phyloP scores from a whole-genome alignment of 2,113 vertebrate genomes.

The Brachirus orientalis region DNA sequence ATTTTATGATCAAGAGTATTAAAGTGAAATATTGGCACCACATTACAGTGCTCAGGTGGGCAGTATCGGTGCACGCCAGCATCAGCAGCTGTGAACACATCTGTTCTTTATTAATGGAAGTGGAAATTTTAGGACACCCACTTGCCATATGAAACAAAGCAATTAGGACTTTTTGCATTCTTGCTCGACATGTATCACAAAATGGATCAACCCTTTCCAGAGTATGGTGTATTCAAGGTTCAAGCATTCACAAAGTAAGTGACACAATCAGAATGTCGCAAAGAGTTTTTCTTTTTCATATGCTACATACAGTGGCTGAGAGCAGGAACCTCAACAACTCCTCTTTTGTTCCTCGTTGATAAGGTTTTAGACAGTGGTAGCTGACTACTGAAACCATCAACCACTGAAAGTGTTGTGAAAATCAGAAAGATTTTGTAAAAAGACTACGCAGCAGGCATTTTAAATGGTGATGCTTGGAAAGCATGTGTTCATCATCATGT shows the following conservation, averaged over 20 bases:
- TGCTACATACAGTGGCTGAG: conserved; percentile 1
- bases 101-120: conserved; percentile 39
- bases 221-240: background rate
- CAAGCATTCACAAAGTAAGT: conserved; percentile 14
- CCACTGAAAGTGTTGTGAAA: background rate
- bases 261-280: no score
- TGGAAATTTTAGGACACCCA: conserved; percentile 21
- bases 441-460: background rate
- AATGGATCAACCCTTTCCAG: conserved; percentile 5
- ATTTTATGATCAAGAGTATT: conserved; percentile 43
- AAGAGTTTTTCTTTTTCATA: background rate
- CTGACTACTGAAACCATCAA: background rate
- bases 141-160: conserved; percentile 39
- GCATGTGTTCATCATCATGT: background rate
- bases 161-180: conserved; percentile 18
- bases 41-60: conserved; percentile 27
- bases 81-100: conserved; percentile 53
- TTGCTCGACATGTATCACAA: conserved; percentile 4
- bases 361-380: background rate
- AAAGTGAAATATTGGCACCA: conserved; percentile 36
- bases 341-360: background rate
- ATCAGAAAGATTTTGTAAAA: background rate
- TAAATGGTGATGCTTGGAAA: background rate
- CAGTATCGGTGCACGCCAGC: conserved; percentile 14
- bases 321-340: background rate